phyloP scores from a whole-genome alignment of 1,140 invertebrate genomes.

The Drosophila gunungcola region DNA sequence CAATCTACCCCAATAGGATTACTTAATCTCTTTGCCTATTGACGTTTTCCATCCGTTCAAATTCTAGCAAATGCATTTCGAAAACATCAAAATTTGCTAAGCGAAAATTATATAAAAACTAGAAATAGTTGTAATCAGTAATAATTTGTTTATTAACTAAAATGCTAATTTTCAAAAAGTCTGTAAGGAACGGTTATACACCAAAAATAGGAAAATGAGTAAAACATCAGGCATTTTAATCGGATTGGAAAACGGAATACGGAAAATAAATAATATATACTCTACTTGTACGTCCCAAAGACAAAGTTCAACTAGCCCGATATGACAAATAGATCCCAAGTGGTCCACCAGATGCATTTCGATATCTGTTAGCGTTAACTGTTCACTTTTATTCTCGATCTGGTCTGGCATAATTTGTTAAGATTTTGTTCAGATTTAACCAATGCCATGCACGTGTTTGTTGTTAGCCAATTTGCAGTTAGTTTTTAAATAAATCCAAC shows the following conservation, averaged over 20 bases:
- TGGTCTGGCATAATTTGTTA: conserved; percentile 5
- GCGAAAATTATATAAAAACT: background rate
- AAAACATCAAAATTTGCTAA: background rate
- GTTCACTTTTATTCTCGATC: conserved; percentile 4
- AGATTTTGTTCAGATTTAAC: conserved; percentile 17
- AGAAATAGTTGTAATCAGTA: background rate
- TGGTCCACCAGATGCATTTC: conserved; percentile 37
- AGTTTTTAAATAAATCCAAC: conserved; percentile 41
- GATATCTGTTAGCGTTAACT: conserved; percentile 39
- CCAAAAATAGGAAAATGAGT: no score
- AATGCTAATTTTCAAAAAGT: background rate
- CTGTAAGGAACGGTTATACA: background rate
- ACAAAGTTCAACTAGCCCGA: conserved; percentile 46
- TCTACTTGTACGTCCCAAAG: conserved; percentile 26
- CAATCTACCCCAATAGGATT: conserved; percentile 40
- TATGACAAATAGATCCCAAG: conserved; percentile 5
- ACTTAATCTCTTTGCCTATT: background rate
- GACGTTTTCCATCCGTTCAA: background rate
- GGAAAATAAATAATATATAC: background rate
- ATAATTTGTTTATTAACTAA: background rate
- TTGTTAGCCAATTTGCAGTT: conserved; percentile 54
- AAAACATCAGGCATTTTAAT: background rate
- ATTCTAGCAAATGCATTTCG: background rate
- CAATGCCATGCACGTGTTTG: conserved; percentile 49
- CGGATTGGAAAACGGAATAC: background rate